Percentiles rank a stretch among this genome's conserved stretches.
Conservation (phyloP, 1,140 invertebrate genomes). For the Nephotettix cincticeps region DNA sequence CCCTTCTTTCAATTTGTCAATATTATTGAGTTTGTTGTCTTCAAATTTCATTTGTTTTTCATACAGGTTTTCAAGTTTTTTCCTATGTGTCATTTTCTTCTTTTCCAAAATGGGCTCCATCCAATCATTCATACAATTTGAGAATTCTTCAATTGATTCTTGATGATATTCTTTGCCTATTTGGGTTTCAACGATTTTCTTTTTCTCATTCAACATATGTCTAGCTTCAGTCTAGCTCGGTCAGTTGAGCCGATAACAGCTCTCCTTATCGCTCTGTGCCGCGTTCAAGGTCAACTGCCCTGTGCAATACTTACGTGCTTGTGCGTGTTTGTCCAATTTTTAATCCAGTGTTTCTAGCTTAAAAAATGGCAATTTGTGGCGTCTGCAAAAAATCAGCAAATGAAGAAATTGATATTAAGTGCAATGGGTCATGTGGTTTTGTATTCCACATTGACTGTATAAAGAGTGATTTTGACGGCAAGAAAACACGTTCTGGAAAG, state of each 20-base stretch:
- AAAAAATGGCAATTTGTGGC: neutral
- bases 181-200: no score
- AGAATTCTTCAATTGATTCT: no score
- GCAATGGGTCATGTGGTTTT: conserved; percentile 1
- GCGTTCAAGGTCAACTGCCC: neutral
- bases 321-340: neutral
- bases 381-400: neutral
- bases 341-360: neutral
- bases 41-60: no score
- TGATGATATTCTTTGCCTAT: no score
- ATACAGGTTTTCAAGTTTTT: no score
- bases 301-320: neutral
- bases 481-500: neutral
- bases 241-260: conserved; percentile 5
- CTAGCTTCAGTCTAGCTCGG: neutral
- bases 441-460: neutral
- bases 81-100: no score
- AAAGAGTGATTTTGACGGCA: neutral
- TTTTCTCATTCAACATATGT: no score
- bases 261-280: neutral
- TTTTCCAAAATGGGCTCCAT: no score
- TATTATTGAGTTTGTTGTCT: no score
- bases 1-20: no score
- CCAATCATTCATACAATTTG: no score
- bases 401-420: neutral